A percentile compares a stretch with the other conserved stretches of the same genome.
Evolutionary conservation across 30 jellyfish, hydroid and myxozoan species (phyloP).

Genomic region (Aurelia aurita): DNA sequence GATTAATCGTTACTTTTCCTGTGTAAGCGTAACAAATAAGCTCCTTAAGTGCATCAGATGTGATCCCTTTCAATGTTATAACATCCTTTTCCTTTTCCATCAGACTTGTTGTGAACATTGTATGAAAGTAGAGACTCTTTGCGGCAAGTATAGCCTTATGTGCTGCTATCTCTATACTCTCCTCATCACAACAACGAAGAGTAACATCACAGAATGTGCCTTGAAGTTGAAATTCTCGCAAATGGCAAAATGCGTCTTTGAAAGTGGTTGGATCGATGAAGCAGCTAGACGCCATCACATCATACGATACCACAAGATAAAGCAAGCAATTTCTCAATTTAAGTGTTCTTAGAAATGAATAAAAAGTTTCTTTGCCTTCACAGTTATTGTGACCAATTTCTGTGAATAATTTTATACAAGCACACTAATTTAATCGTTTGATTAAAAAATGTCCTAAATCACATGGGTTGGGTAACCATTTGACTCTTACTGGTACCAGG

Average conservation of each 20-base stretch:
- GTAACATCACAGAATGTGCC: conserved; percentile 82
- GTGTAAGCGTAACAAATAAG: conserved; percentile 76
- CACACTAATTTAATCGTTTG: conserved; percentile 18
- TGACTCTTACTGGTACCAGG: conserved; percentile 80
- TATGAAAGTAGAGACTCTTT: conserved; percentile 73
- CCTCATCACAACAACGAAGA: conserved; percentile 72
- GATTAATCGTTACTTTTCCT: conserved; percentile 42
- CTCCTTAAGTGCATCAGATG: conserved; percentile 54
- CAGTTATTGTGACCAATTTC: too few species aligned
- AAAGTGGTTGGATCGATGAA: conserved; percentile 49
- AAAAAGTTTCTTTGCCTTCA: too few species aligned
- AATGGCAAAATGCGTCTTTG: conserved; percentile 65
- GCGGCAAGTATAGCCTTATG: conserved; percentile 84
- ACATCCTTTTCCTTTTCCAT: conserved; percentile 67
- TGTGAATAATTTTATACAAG: neutral
- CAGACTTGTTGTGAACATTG: conserved; percentile 86
- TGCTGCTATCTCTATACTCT: conserved; percentile 48
- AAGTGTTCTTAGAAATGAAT: too few species aligned
- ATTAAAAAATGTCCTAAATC: neutral
- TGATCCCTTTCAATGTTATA: conserved; percentile 60
- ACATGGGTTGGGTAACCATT: conserved; percentile 43
- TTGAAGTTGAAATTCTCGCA: conserved; percentile 60
- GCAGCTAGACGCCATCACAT: conserved; percentile 18
- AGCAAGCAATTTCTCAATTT: too few species aligned
- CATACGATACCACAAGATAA: too few species aligned